Conservation (phyloP, 2,797 vertebrate genomes). For the Lepilemur septentrionalis region DNA sequence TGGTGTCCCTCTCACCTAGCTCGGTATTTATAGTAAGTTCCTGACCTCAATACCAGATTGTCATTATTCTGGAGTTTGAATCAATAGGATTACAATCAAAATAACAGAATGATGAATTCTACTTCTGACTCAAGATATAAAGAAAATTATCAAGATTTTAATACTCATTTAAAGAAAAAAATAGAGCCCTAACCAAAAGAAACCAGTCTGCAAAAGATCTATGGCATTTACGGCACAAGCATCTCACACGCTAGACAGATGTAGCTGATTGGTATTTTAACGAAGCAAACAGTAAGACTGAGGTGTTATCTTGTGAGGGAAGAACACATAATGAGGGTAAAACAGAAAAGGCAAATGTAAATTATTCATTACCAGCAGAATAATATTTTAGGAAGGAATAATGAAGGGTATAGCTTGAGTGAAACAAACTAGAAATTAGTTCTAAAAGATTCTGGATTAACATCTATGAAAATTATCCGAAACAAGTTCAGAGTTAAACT, state of each 20-base stretch:
- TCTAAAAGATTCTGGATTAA: not conserved
- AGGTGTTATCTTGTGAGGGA: not conserved
- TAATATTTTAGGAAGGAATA: conserved; percentile 3
- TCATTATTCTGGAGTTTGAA: not conserved
- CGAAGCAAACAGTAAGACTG: not conserved
- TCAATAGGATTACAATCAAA: conserved; percentile 25
- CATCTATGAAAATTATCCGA: not conserved
- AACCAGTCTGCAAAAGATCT: not conserved
- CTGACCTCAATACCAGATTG: not conserved
- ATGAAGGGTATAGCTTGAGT: not conserved
- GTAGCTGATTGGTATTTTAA: not conserved
- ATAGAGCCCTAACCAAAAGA: not conserved
- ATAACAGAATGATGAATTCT: conserved; percentile 9
- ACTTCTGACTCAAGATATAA: not conserved
- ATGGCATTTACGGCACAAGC: no score
- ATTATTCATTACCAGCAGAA: conserved; percentile 16
- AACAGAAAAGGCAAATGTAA: not conserved
- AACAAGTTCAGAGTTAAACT: not conserved
- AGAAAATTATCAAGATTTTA: conserved; percentile 4
- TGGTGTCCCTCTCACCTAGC: not conserved
- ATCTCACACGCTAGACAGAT: not conserved
- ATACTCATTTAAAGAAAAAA: not conserved
- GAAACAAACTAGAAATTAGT: not conserved
- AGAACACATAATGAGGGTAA: not conserved
- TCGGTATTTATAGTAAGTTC: conserved; percentile 6